These are phyloP conservation scores for Proterorhinus semilunaris DNA, from an alignment of 2,113 vertebrate genomes.

Conservation along the genomic window DNA sequence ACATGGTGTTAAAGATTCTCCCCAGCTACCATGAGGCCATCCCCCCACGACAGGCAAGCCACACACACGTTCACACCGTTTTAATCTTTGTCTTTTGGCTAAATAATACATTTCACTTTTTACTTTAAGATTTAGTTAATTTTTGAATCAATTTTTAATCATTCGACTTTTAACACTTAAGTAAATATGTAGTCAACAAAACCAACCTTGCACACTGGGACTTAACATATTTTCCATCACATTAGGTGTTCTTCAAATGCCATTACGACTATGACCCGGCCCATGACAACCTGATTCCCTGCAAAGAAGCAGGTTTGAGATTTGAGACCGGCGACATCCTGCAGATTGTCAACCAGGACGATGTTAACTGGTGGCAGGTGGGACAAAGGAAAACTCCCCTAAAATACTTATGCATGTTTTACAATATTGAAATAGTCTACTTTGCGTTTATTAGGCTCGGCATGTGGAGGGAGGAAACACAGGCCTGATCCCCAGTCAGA, in stretches of 20 bases:
- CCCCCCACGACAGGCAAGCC: slow-evolving; percentile 83
- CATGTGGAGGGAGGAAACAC: slow-evolving; percentile 90
- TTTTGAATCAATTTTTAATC: no score
- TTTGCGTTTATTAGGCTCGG: slow-evolving; percentile 78
- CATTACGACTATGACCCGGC: slow-evolving; percentile 91
- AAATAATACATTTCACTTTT: no score
- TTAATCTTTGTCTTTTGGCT: no score
- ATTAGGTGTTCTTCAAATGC: slow-evolving; percentile 91
- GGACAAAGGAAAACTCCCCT: background rate
- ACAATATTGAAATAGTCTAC: background rate
- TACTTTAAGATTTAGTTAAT: no score
- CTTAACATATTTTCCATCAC: background rate
- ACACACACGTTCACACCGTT: background rate
- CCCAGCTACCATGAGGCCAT: slow-evolving; percentile 93
- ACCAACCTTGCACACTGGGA: no score
- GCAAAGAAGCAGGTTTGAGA: slow-evolving; percentile 88
- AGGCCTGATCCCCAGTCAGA: slow-evolving; percentile 92
- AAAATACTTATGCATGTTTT: background rate
- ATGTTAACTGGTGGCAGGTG: slow-evolving; percentile 98
- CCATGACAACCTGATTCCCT: slow-evolving; percentile 90
- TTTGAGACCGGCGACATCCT: slow-evolving; percentile 87
- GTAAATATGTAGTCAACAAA: no score
- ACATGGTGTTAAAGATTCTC: slow-evolving; percentile 89
- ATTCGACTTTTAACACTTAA: no score
- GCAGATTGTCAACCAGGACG: slow-evolving; percentile 95